Percentiles rank a stretch among this genome's conserved stretches.
Evolutionary conservation across 2,113 vertebrate species (phyloP).

Genomic region (Canis aureus): DNA sequence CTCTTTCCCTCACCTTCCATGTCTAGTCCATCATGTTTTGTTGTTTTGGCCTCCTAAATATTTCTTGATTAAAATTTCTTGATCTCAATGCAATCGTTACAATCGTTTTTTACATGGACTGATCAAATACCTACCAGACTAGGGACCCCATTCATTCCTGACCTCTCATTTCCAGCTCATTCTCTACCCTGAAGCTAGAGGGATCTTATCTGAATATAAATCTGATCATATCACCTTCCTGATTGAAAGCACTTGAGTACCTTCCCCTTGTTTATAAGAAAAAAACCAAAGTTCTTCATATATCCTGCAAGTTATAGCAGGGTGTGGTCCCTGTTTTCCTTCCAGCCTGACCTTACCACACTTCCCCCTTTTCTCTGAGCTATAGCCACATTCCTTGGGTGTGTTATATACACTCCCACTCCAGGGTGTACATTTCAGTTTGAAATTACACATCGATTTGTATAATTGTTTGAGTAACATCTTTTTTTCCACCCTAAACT

Average conservation of each 20-base stretch:
- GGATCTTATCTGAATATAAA: neutral
- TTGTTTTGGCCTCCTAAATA: neutral
- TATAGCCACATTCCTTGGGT: neutral
- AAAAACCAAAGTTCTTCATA: neutral
- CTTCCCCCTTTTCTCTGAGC: neutral
- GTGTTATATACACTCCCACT: neutral
- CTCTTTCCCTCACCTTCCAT: neutral
- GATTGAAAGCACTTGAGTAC: neutral
- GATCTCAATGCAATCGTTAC: neutral
- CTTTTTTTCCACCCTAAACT: neutral
- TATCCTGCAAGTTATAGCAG: neutral
- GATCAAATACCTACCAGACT: neutral
- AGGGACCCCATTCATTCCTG: neutral
- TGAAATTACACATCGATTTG: neutral
- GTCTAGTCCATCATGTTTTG: neutral
- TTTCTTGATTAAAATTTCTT: neutral
- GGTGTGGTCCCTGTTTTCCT: neutral
- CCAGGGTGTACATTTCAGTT: neutral
- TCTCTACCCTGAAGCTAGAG: neutral
- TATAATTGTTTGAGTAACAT: neutral
- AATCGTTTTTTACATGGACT: neutral
- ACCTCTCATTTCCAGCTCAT: neutral
- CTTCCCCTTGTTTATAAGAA: neutral
- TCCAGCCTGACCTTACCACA: neutral
- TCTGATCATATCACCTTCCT: neutral